phyloP scores from a whole-genome alignment of 2,113 vertebrate species.

The Phoenicopterus ruber region DNA sequence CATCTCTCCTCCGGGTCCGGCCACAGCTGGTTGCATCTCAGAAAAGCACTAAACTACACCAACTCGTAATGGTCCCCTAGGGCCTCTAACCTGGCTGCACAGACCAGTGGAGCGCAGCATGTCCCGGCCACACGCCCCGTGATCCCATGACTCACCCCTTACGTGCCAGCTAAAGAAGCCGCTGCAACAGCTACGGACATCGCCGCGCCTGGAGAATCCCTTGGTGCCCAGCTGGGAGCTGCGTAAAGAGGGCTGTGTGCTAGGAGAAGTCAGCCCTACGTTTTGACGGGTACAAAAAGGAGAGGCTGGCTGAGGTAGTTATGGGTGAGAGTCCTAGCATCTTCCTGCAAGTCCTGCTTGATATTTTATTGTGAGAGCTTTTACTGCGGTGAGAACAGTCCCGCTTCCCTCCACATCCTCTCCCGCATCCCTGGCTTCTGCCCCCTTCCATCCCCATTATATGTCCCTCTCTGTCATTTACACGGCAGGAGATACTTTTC shows the following conservation, averaged over 20 bases:
- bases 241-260: not conserved
- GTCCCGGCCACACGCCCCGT: not conserved
- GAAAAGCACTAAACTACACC: not conserved
- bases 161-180: not conserved
- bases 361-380: not conserved
- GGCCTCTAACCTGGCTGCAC: not conserved
- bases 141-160: not conserved
- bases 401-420: not conserved
- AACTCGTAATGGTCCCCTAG: not conserved
- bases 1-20: not conserved
- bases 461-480: not conserved
- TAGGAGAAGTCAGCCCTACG: not conserved
- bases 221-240: not conserved
- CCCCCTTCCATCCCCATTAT: not conserved
- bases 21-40: constrained; percentile 6
- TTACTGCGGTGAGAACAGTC: not conserved
- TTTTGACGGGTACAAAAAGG: not conserved
- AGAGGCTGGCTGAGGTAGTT: not conserved
- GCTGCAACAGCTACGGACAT: not conserved
- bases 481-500: not conserved
- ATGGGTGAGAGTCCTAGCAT: not conserved
- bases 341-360: not conserved
- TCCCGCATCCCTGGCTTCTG: not conserved
- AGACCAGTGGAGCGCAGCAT: not conserved
- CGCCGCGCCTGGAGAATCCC: not conserved